Conservation (phyloP, 2,888 invertebrate species). For the Prosapia bicincta region DNA sequence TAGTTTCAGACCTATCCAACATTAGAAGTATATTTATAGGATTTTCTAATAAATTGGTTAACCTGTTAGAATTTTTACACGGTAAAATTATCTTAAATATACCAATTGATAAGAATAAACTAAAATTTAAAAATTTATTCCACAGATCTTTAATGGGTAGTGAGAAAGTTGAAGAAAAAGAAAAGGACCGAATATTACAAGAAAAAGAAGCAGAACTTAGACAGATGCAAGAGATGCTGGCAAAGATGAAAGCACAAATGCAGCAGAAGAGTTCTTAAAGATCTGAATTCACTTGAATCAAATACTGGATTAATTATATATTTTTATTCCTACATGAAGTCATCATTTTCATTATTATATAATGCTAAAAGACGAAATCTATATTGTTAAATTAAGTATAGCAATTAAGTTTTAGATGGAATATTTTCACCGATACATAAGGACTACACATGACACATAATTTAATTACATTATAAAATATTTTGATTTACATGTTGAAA, state of each 20-base stretch:
- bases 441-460: no score
- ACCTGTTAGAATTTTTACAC: no score
- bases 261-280: slow-evolving; percentile 53
- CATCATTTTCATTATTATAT: not conserved
- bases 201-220: slow-evolving; percentile 91
- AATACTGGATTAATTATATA: not conserved
- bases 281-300: not conserved
- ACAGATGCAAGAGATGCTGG: slow-evolving; percentile 94
- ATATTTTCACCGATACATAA: no score
- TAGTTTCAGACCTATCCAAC: no score
- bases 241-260: slow-evolving; percentile 96
- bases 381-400: not conserved
- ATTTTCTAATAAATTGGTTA: no score
- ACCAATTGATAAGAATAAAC: no score
- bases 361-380: not conserved
- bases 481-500: no score
- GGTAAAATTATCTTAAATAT: no score
- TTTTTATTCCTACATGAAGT: not conserved
- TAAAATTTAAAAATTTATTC: no score
- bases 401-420: not conserved
- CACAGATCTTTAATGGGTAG: slow-evolving; percentile 32
- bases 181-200: slow-evolving; percentile 79
- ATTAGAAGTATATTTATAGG: no score
- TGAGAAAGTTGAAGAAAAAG: slow-evolving; percentile 43
- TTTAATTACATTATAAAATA: no score